phyloP scores from a whole-genome alignment of 2,113 vertebrate species.

The Garra rufa region DNA sequence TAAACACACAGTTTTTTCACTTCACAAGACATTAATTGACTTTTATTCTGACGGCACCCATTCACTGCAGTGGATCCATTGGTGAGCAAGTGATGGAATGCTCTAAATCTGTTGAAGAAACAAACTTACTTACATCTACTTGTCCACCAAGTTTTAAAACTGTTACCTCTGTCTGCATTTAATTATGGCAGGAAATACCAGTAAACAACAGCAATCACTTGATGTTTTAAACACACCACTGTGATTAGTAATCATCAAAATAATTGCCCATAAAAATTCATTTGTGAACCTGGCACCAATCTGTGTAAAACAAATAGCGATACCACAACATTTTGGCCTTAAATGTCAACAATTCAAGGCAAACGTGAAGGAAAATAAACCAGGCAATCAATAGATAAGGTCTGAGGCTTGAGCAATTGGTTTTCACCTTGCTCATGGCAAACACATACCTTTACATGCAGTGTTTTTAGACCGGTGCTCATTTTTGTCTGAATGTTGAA shows the following conservation, averaged over 20 bases:
- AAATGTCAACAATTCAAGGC: background rate
- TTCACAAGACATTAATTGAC: too few species aligned
- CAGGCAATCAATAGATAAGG: conserved; percentile 10
- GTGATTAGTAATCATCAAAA: background rate
- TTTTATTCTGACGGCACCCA: too few species aligned
- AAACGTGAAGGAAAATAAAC: background rate
- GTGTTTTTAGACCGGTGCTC: background rate
- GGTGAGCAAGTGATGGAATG: too few species aligned
- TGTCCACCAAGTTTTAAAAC: background rate
- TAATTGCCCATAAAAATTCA: background rate
- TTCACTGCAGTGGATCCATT: too few species aligned
- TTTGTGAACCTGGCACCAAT: conserved; percentile 6
- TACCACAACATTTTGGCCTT: background rate
- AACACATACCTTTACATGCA: background rate
- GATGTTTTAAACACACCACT: background rate
- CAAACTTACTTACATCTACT: too few species aligned
- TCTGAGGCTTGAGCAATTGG: background rate
- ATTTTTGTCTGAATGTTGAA: background rate
- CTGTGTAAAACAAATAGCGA: background rate
- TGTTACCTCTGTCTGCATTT: background rate
- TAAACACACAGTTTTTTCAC: too few species aligned
- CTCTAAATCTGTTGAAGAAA: too few species aligned
- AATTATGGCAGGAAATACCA: background rate
- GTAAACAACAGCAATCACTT: background rate
- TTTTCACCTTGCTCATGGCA: conserved; percentile 25